Base-by-base conservation (phyloP, 35 echinoderm and acorn worm species). In the Nesometra sesokonis region DNA sequence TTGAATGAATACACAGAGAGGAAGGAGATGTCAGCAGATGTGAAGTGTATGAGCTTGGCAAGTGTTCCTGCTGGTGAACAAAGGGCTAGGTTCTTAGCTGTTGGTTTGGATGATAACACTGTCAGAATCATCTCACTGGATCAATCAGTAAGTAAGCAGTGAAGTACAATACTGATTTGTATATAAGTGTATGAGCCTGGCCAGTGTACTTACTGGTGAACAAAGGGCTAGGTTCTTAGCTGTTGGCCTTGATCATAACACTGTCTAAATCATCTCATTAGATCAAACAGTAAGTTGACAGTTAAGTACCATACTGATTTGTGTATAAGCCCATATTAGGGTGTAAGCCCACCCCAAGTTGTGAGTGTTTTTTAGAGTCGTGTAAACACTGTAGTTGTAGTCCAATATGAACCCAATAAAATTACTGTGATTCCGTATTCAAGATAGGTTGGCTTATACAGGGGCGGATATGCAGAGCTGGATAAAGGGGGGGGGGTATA, bases 171-270 rank as follows among this genome's bases (percentile, higher is more conserved):
- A n/a, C n/a, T n/a, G n/a, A n/a, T n/a, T n/a, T n/a, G n/a, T n/a
- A n/a, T n/a, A n/a, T n/a, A 93, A 98, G 82, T 98, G 95, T 76
- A 98, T 98, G 95, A 98, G 95, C 90, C 78, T 98, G 32, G 95
- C 92, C 81, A 94, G 87, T 77, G 95, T 98, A 47, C 95, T 92
- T 7, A 33, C 89, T 37, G 95, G 95, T n/a, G 95, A 98, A 85
- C 95, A 98, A 85, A 89, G 95, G 39, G 92, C 95, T 29, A 80
- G 96, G 33, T 99, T 99, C 86, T 35, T 99, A 80, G 96, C 96
- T 40, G 96, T 99, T 11, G 96, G 96, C 47, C 85, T 99, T 17
- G 96, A 91, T 82, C 92, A 99, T 76, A 91, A 99, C 82, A 99
- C 96, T 17, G 96, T 99, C 87, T 86, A 93, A 67, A 92, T 99